Evolutionary conservation across 2,888 invertebrate genomes (phyloP), one percentile per base, ranked within the genome.

Genomic region (Trichopria drosophilae): DNA sequence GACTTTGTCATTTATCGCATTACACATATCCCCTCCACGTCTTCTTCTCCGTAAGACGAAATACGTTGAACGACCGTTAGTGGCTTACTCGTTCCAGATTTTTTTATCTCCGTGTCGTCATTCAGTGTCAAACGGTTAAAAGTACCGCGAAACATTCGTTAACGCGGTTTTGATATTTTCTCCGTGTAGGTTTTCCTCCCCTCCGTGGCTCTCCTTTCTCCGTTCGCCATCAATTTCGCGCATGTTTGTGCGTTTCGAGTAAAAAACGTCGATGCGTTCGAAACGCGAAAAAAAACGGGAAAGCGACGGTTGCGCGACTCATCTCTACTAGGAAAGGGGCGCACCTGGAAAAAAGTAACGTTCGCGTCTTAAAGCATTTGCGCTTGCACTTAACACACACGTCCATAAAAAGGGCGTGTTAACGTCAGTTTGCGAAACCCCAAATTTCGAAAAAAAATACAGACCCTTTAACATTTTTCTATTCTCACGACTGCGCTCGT

Each of bases 251-350:
- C 43, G 19, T 37, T 23, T 32, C 28, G 26, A 37, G 22, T 31
- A 18, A 35, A 35, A 42, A 49, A 28, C 28, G 7, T 29, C 2
- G 34, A 13, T 29, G 12, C 9, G 28, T 22, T 34, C 15, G 22
- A 16, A 15, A 40, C 22, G 6, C n/a, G 29, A 10, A 46, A 53
- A 54, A 53, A 51, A 51, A 42, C 37, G 34, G 44, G 32, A 57
- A 57, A 53, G 41, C 44, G 58, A 59, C 59, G 59, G 62, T 59
- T 57, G 35, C 42, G 42, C 43, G 44, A 15, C 51, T 53, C 59
- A 49, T 43, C 57, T 60, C 53, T 53, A 45, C 54, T 55, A 55
- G 61, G 61, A 61, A 58, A 53, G 55, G 45, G 18, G 20, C 18
- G 32, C 58, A 54, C 54, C 57, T 58, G 58, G 53, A 39, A 45